Base-by-base conservation (phyloP, 2,888 invertebrate species). In the Amphipoea oculea region DNA sequence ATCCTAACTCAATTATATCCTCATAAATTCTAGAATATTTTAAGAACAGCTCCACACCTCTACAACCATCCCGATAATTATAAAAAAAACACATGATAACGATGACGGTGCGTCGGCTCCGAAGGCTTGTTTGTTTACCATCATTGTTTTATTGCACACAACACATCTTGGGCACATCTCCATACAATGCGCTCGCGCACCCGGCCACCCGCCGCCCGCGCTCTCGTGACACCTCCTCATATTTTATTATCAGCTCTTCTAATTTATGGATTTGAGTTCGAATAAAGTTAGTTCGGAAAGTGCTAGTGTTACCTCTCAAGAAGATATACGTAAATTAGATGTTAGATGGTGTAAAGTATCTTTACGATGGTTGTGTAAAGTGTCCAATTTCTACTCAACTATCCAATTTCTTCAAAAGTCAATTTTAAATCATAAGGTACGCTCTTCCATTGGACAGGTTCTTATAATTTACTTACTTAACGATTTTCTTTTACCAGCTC, bases 91-190 rank as follows among this genome's bases (percentile, higher is more conserved):
- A 77, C 45, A 73, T 67, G 83, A 83, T 89, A 92, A 90, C 86
- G 88, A 90, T 92, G 93, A 92, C 92, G 90, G 81, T 88, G 92
- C 89, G 88, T 87, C 88, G 84, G 89, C 87, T 85, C 83, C 81
- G 74, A 74, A 76, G 66, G 82, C 89, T 91, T 94, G 94, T 95
- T 95, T 95, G 94, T 93, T 95, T 93, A 92, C 89, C 81, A 88
- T 93, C 90, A 91, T 93, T 92, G 92, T 94, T 92, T 93, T 93
- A 92, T 93, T 93, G 89, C 86, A 84, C 83, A 84, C 78, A 86
- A 85, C 85, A 85, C 84, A 82, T 86, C 85, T 82, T 75, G 73
- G 72, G 54, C 85, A 76, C 83, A 87, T 91, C 89, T 90, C 83
- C 92, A 91, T 89, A 92, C 91, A 92, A 92, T 91, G 84, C 83